Evolutionary conservation across 1,140 invertebrate species (phyloP), one percentile per base, ranked within the genome.

Genomic region (Meteorus sp.): DNA sequence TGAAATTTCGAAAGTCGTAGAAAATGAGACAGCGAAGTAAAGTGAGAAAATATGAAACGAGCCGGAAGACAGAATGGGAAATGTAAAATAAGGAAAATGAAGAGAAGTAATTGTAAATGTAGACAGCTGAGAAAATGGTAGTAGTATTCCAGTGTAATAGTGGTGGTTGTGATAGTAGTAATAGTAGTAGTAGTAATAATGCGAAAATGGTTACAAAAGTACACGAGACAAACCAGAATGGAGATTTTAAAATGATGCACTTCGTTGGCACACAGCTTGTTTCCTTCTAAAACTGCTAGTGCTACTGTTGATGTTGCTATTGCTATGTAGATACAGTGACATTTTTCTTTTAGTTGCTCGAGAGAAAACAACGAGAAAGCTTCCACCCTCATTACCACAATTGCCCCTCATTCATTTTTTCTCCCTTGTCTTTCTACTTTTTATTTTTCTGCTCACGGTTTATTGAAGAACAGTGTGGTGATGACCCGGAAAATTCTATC

Each of bases 181-280:
- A 11, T n/a, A 48, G 45, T n/a, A 48, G 23, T 48, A 25, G 13
- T 8, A 48, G 2, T 13, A 13, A 9, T 22, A 44, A 19, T 19
- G 37, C 22, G 11, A 3, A 31, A 52, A 7, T 11, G 19, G 47
- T 52, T 52, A 52, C 19, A 52, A 15, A 15, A 8, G 35, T 13
- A 5, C 9, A 52, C 11, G 27, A 52, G 29, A 52, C 19, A 8
- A 35, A 19, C 19, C 50, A 52, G 27, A 35, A 52, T 52, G 31
- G 27, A 52, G 50, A 52, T 52, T 37, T 17, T 52, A 5, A 52
- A 52, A 50, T 47, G 19, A 47, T n/a, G 9, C 11, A 22, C 17
- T 23, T 47, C 17, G 19, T 47, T n/a, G 11, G 3, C 13, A n/a
- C 9, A 11, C 13, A 35, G 13, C 11, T 35, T 35, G 13, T 35